phyloP scores from a whole-genome alignment of 1,140 invertebrate genomes.

The Pachyrhynchus sulphureomaculatus region DNA sequence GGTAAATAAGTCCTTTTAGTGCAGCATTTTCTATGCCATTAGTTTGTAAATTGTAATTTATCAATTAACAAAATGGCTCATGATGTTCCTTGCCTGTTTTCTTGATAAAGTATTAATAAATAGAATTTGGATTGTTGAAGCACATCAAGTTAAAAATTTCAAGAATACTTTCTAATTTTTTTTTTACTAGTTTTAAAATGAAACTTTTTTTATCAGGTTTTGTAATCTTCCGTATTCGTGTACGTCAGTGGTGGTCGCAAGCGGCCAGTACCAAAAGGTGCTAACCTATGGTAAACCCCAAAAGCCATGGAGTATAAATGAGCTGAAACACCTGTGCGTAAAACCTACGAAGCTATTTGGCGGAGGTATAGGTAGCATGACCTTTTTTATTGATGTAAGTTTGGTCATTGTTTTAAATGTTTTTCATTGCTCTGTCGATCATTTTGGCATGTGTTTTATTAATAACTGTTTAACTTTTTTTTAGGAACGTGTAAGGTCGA shows the following conservation, averaged over 20 bases:
- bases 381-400: too few species aligned
- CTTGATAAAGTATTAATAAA: too few species aligned
- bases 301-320: constrained; percentile 98
- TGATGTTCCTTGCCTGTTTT: too few species aligned
- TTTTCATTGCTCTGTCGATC: neutral
- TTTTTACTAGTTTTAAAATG: too few species aligned
- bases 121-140: too few species aligned
- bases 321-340: constrained; percentile 94
- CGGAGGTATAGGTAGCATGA: constrained; percentile 95
- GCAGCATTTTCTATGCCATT: too few species aligned
- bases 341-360: constrained; percentile 94
- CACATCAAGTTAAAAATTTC: too few species aligned
- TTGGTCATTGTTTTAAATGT: neutral
- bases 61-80: too few species aligned
- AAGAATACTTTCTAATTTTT: too few species aligned
- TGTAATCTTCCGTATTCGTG: constrained; percentile 95
- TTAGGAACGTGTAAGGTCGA: constrained; percentile 92
- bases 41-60: too few species aligned
- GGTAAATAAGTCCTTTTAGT: too few species aligned
- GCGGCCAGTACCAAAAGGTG: constrained; percentile 96
- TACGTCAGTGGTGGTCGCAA: constrained; percentile 98
- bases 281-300: constrained; percentile 99
- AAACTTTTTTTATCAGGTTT: constrained; percentile 88
- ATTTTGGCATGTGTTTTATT: neutral
- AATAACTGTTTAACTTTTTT: neutral